Conservation (phyloP, 2,888 invertebrate species). For the Cerceris ruficornis region DNA sequence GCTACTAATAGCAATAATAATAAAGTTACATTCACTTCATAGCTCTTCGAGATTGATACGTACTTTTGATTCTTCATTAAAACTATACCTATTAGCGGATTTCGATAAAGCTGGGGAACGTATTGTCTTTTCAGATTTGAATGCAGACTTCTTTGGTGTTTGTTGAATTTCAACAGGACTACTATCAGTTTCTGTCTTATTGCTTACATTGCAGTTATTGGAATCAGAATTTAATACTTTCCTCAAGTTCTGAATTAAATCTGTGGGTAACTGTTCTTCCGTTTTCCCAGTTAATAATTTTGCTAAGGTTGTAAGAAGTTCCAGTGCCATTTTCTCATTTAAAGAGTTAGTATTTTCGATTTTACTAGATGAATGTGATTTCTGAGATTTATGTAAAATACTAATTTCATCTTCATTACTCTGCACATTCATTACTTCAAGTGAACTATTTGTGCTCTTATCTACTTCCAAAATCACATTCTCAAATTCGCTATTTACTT, state of each 20-base stretch:
- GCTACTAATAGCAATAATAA: not conserved
- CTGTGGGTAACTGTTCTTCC: conserved; percentile 58
- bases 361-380: not conserved
- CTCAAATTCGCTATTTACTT: conserved; percentile 25
- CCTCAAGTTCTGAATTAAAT: conserved; percentile 68
- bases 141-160: conserved; percentile 30
- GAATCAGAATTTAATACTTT: conserved; percentile 65
- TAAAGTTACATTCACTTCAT: not conserved
- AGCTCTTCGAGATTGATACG: conserved; percentile 1
- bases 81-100: conserved; percentile 36
- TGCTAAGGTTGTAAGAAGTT: conserved; percentile 68
- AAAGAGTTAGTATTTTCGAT: conserved; percentile 13
- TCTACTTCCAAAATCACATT: not conserved
- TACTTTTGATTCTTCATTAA: conserved; percentile 45
- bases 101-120: conserved; percentile 13
- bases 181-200: conserved; percentile 5
- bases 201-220: conserved; percentile 38
- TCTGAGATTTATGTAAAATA: conserved; percentile 7
- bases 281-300: conserved; percentile 67
- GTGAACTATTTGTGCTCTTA: not conserved
- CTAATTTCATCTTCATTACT: not conserved
- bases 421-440: not conserved
- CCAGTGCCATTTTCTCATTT: conserved; percentile 63
- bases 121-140: conserved; percentile 18
- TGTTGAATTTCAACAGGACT: conserved; percentile 21